A percentile compares a stretch with the other conserved stretches of the same genome.
Conservation (phyloP, 2,113 vertebrate species). For the Pandion haliaetus region DNA sequence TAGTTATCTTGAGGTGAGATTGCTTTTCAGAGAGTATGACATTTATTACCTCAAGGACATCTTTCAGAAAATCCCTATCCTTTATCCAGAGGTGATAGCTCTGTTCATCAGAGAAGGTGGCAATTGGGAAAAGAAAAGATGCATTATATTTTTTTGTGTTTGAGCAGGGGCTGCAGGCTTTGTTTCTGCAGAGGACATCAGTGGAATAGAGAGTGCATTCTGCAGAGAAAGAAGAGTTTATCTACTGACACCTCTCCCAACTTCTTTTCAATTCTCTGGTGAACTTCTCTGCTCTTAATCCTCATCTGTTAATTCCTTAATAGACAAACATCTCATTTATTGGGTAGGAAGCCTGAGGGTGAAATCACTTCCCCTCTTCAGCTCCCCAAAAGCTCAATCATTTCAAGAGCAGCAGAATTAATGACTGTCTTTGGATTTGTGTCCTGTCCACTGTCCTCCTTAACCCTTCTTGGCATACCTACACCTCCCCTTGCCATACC, state of each 20-base stretch:
- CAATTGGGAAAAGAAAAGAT: conserved; percentile 34
- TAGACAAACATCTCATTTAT: background rate
- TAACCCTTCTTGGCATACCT: background rate
- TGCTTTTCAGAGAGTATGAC: conserved; percentile 55
- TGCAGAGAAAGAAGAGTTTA: background rate
- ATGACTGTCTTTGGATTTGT: background rate
- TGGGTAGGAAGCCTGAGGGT: background rate
- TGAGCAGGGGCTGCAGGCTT: background rate
- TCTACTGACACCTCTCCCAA: background rate
- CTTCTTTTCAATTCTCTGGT: background rate
- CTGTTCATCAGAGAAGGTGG: conserved; percentile 12
- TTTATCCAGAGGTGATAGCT: conserved; percentile 42
- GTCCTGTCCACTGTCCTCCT: background rate
- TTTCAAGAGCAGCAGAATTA: background rate
- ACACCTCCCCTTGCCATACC: background rate
- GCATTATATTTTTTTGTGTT: conserved; percentile 32
- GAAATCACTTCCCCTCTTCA: background rate
- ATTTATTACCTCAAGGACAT: conserved; percentile 55
- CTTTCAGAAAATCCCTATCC: conserved; percentile 50
- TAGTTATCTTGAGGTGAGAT: conserved; percentile 59
- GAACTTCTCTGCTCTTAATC: background rate
- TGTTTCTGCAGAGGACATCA: background rate
- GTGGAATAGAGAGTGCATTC: background rate
- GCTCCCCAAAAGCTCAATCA: background rate
- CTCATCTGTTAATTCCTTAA: background rate